Conservation (phyloP, 2,797 vertebrate species). For the Bovichtus variegatus region DNA sequence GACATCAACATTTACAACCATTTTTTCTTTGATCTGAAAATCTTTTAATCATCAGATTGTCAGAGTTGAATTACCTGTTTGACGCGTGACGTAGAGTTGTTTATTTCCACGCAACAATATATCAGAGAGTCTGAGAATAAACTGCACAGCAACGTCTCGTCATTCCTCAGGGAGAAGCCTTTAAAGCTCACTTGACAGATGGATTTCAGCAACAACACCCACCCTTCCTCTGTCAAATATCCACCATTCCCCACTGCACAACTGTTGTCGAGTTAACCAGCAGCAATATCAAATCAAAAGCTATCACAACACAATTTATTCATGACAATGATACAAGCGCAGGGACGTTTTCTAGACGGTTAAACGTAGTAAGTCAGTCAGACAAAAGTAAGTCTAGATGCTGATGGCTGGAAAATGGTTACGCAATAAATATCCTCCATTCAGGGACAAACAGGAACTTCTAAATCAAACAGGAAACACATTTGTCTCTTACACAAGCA, state of each 20-base stretch:
- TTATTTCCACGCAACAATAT: conserved; percentile 8
- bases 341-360: neutral
- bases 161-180: conserved; percentile 1
- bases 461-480: conserved; percentile 53
- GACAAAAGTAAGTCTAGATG: neutral
- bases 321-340: neutral
- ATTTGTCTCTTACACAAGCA: conserved; percentile 33
- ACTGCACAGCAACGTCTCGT: neutral
- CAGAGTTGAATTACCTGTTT: neutral
- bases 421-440: conserved; percentile 35
- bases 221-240: conserved; percentile 27
- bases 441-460: conserved; percentile 46
- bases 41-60: neutral
- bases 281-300: conserved; percentile 8
- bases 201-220: conserved; percentile 46
- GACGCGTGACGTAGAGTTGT: conserved; percentile 1
- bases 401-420: conserved; percentile 32
- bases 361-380: neutral
- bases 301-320: conserved; percentile 1
- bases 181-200: conserved; percentile 41
- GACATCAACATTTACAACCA: neutral
- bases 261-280: conserved; percentile 8
- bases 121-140: conserved; percentile 5
- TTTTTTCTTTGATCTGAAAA: conserved; percentile 2
- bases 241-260: conserved; percentile 38